phyloP scores from a whole-genome alignment of 2,797 vertebrate genomes.

The Limnodromus scolopaceus region DNA sequence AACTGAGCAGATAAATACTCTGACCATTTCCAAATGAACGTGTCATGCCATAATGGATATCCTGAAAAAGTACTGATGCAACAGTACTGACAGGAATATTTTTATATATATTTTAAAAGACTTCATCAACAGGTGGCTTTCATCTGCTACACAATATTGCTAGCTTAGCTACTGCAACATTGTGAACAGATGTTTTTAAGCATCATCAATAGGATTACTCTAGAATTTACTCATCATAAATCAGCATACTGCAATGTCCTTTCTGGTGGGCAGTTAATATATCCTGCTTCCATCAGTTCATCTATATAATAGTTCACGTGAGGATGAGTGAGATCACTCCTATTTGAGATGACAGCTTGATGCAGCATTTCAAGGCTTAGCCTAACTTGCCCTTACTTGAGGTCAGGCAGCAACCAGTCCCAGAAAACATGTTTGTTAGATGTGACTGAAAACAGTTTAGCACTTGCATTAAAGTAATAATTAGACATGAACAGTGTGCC shows the following conservation, averaged over 20 bases:
- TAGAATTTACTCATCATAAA: constrained; percentile 57
- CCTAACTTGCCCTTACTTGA: constrained; percentile 70
- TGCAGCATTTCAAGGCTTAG: constrained; percentile 70
- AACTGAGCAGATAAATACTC: background rate
- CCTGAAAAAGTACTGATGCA: background rate
- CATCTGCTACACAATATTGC: background rate
- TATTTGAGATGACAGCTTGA: constrained; percentile 56
- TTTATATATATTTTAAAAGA: background rate
- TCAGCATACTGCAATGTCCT: constrained; percentile 34
- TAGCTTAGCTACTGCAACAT: background rate
- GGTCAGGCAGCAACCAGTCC: constrained; percentile 56
- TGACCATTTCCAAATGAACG: background rate
- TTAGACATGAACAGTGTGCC: constrained; percentile 58
- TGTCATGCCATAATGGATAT: background rate
- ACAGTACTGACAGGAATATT: constrained; percentile 15
- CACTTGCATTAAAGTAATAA: constrained; percentile 64
- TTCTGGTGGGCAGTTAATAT: constrained; percentile 40
- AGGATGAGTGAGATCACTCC: constrained; percentile 60
- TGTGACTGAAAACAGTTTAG: constrained; percentile 68
- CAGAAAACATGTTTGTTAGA: constrained; percentile 63
- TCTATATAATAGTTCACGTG: constrained; percentile 49
- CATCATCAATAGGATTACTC: background rate
- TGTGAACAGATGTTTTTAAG: constrained; percentile 1
- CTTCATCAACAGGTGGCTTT: constrained; percentile 31
- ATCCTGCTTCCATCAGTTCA: constrained; percentile 11